phyloP scores from a whole-genome alignment of 1,140 invertebrate species.

The Penaeus indicus region DNA sequence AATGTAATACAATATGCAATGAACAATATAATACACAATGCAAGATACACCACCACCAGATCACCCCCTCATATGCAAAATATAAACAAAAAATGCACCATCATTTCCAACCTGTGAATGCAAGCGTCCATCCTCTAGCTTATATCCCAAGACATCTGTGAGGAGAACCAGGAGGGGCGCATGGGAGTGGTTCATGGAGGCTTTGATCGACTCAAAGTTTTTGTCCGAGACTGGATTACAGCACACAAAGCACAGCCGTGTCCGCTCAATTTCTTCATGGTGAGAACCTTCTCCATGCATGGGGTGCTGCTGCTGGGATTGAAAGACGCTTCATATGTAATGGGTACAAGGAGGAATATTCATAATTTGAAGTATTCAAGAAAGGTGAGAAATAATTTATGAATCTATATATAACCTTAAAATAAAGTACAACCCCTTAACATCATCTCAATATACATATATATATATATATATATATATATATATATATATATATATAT shows the following conservation, averaged over 20 bases:
- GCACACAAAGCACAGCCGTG: conserved; percentile 48
- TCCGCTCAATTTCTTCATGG: conserved; percentile 39
- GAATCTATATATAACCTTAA: too few species aligned
- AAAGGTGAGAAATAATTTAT: too few species aligned
- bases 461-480: too few species aligned
- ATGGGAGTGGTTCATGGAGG: conserved; percentile 61
- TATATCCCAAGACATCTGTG: conserved; percentile 62
- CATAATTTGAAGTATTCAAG: too few species aligned
- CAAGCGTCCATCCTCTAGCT: conserved; percentile 54
- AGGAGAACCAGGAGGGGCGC: conserved; percentile 61
- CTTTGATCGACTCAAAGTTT: conserved; percentile 32
- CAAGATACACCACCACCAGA: neutral
- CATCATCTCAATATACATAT: too few species aligned
- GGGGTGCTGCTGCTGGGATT: too few species aligned
- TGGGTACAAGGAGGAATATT: too few species aligned
- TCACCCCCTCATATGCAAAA: neutral
- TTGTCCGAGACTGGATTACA: conserved; percentile 46
- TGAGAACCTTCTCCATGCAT: conserved; percentile 36
- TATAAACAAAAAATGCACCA: neutral
- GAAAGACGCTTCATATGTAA: too few species aligned
- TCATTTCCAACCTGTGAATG: conserved; percentile 57
- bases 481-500: too few species aligned
- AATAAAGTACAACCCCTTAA: too few species aligned
- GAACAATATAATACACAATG: too few species aligned
- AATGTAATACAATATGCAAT: too few species aligned